These are phyloP conservation scores for Lontra canadensis DNA, from an alignment of 2,113 vertebrate genomes.

Conservation along the genomic window DNA sequence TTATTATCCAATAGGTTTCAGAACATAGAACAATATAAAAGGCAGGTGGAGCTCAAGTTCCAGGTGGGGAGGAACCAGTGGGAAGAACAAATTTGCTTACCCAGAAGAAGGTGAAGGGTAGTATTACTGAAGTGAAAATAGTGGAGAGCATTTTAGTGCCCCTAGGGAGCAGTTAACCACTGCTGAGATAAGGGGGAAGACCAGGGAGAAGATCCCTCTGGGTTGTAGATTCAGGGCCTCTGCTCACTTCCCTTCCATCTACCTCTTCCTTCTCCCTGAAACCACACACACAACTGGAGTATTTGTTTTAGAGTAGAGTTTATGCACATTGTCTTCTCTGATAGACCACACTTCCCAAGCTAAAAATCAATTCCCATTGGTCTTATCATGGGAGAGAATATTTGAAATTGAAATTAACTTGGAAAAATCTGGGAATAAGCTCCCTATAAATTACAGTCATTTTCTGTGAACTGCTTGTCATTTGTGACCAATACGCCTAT, in stretches of 20 bases:
- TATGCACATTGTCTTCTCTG: background rate
- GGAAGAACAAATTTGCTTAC: background rate
- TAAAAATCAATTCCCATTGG: background rate
- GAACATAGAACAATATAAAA: background rate
- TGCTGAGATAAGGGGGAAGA: background rate
- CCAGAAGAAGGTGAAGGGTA: background rate
- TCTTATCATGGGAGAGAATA: background rate
- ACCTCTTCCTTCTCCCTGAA: background rate
- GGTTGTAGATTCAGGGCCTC: background rate
- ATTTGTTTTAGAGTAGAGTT: background rate
- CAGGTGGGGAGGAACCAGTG: background rate
- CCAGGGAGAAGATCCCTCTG: background rate
- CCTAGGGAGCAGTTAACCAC: background rate
- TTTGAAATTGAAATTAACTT: background rate
- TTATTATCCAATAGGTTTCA: background rate
- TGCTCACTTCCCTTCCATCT: background rate
- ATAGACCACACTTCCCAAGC: background rate
- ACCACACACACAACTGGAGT: background rate
- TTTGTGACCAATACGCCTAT: background rate
- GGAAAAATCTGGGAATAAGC: constrained; percentile 29
- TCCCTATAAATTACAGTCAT: background rate
- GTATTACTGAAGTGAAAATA: background rate
- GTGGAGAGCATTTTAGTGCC: background rate
- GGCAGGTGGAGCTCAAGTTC: background rate
- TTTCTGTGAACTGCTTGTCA: constrained; percentile 25